phyloP scores from a whole-genome alignment of 2,797 vertebrate genomes.

The Onychomys torridus region DNA sequence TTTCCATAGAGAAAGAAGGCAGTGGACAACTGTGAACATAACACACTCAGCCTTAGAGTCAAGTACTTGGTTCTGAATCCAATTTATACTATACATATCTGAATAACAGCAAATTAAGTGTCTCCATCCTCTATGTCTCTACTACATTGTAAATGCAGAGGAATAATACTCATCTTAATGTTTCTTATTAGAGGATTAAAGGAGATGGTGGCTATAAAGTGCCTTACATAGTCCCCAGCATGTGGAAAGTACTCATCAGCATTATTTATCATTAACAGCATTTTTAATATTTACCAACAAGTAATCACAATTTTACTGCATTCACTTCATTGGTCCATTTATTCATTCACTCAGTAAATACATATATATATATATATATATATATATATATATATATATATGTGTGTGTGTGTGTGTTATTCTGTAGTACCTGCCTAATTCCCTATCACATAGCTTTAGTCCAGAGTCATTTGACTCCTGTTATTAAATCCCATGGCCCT shows the following conservation, averaged over 20 bases:
- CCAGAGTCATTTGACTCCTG: not conserved
- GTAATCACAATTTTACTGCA: not conserved
- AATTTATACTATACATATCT: not conserved
- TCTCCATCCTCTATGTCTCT: not conserved
- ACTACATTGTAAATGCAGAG: not conserved
- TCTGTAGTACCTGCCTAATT: not conserved
- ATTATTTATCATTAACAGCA: not conserved
- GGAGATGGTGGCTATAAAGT: not conserved
- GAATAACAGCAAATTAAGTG: not conserved
- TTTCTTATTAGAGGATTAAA: not conserved
- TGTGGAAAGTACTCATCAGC: not conserved
- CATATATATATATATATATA: no score
- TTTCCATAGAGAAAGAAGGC: not conserved
- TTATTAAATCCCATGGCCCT: not conserved
- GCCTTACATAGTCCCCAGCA: not conserved
- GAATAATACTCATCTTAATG: not conserved
- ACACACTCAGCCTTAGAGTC: not conserved
- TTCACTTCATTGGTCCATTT: not conserved
- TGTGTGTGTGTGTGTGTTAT: no score
- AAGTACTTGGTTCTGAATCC: not conserved
- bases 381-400: no score
- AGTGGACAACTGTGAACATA: fast-evolving
- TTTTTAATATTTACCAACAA: not conserved
- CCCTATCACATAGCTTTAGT: not conserved
- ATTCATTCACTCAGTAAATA: not conserved